Conservation (phyloP, 2,888 invertebrate genomes). For the Malacosoma neustria region DNA sequence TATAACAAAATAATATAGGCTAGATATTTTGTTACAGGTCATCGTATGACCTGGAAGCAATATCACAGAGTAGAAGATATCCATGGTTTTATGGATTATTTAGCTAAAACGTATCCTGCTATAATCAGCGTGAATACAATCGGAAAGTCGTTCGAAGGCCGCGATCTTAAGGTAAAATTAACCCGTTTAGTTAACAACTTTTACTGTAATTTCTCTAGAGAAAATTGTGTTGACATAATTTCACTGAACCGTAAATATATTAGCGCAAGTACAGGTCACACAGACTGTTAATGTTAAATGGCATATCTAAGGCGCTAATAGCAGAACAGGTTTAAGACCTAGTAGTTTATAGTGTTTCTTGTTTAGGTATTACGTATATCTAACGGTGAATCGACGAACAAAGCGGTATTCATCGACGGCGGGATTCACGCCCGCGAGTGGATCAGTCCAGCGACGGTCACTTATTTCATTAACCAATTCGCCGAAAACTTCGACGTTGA, state of each 20-base stretch:
- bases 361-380: conserved; percentile 73
- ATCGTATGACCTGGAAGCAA: conserved; percentile 84
- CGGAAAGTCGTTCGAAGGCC: conserved; percentile 83
- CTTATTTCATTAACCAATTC: conserved; percentile 84
- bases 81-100: conserved; percentile 83
- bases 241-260: neutral
- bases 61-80: conserved; percentile 87
- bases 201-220: neutral
- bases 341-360: neutral
- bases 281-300: neutral
- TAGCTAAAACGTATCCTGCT: conserved; percentile 84
- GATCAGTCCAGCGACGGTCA: conserved; percentile 89
- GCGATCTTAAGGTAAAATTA: conserved; percentile 78
- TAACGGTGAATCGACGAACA: conserved; percentile 78
- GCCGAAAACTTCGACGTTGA: conserved; percentile 83
- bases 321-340: neutral
- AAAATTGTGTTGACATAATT: neutral
- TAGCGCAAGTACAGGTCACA: neutral
- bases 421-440: conserved; percentile 95
- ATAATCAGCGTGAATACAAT: conserved; percentile 83
- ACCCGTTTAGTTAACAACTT: neutral
- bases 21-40: conserved; percentile 33
- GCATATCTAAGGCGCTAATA: neutral
- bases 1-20: neutral
- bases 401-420: conserved; percentile 84